Evolutionary conservation across 2,113 vertebrate genomes (phyloP).

Genomic region (Fulmarus glacialis): DNA sequence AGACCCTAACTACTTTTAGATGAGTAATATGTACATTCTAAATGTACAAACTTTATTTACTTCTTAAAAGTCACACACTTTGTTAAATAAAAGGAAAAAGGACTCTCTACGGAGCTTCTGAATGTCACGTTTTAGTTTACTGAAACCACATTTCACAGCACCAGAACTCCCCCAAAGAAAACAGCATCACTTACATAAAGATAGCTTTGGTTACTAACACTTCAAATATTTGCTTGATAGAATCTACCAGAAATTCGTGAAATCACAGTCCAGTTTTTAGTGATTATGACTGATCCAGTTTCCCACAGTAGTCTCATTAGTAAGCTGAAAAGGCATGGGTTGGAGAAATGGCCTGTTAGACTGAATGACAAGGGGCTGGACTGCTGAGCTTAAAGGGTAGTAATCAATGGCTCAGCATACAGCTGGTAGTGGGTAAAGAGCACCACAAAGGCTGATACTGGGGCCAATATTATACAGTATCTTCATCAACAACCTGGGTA

Average conservation of each 20-base stretch:
- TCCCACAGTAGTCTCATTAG: background rate
- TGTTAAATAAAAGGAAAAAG: background rate
- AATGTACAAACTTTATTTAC: background rate
- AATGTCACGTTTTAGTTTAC: background rate
- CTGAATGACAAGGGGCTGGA: background rate
- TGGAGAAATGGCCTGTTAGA: background rate
- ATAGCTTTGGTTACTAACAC: background rate
- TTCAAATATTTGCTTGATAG: background rate
- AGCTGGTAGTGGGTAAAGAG: background rate
- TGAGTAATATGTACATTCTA: background rate
- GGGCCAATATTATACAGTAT: background rate
- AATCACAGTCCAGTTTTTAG: background rate
- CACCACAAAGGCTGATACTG: background rate
- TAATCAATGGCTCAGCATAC: accelerated
- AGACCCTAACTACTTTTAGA: background rate
- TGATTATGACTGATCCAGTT: background rate
- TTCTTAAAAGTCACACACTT: background rate
- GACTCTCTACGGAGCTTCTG: accelerated
- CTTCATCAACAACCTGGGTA: background rate
- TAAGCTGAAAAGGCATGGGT: background rate
- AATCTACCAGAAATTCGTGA: background rate
- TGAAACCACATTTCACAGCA: background rate
- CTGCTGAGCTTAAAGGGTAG: background rate
- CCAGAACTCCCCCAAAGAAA: background rate
- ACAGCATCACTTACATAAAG: background rate